Percentiles rank a stretch among this genome's conserved stretches.
Evolutionary conservation across 2,888 invertebrate genomes (phyloP).

Genomic region (Yponomeuta cagnagella): DNA sequence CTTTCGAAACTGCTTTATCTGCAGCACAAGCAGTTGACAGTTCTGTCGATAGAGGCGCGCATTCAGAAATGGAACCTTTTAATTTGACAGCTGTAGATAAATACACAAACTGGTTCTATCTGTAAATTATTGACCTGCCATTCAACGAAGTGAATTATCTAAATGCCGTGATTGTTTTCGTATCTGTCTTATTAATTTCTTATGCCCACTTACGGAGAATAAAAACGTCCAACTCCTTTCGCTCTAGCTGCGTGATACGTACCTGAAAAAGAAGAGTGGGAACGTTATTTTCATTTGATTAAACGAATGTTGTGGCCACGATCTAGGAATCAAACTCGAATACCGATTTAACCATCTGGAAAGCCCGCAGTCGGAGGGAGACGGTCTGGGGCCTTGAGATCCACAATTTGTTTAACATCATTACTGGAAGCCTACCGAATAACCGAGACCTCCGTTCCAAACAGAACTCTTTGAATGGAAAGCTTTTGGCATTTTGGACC

Average conservation of each 20-base stretch:
- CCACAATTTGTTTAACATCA: conserved; percentile 44
- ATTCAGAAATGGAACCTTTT: conserved; percentile 66
- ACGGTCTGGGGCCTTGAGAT: conserved; percentile 23
- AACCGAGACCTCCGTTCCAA: background rate
- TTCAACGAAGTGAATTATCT: conserved; percentile 35
- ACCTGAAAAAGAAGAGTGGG: conserved; percentile 7
- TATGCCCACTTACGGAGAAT: conserved; percentile 8
- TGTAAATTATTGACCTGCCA: conserved; percentile 57
- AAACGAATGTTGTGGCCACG: background rate
- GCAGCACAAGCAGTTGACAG: conserved; percentile 39
- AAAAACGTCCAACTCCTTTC: background rate
- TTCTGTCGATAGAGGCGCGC: conserved; percentile 41
- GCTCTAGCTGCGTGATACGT: background rate
- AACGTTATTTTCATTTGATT: conserved; percentile 31
- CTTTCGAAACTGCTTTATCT: conserved; percentile 25
- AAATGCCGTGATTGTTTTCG: conserved; percentile 43
- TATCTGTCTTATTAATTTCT: conserved; percentile 15
- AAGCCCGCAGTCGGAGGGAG: conserved; percentile 28
- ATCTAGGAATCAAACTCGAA: conserved; percentile 28
- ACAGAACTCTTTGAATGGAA: background rate
- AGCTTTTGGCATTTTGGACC: background rate
- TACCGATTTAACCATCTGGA: conserved; percentile 52
- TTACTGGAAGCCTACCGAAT: conserved; percentile 32
- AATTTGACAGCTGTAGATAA: conserved; percentile 64
- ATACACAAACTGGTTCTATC: conserved; percentile 32